Base-by-base conservation (phyloP, 2,113 vertebrate genomes). In the Oncorhynchus gorbuscha region DNA sequence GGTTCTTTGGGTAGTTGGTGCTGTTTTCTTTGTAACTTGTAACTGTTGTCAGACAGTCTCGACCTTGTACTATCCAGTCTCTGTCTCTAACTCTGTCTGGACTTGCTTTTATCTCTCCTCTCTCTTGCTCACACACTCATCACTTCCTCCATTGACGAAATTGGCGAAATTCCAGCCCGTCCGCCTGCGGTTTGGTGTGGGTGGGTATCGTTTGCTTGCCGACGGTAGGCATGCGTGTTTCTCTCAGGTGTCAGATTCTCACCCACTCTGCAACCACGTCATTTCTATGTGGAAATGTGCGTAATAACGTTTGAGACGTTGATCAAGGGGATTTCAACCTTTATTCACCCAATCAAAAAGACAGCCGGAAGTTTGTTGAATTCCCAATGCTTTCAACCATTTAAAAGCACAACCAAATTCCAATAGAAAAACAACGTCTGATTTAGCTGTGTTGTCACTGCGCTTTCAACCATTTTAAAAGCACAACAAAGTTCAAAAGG, bases 161-260 rank as follows among this genome's bases (percentile, higher is more conserved):
- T 86, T 82, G 75, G 80, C 86, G 79, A 79, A 89, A 91, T 92
- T 91, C 87, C 90, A 88, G 86, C 32, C 79, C 71, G 66, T 73
- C 8, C 3, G 69, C 83, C 85, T 51, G 66, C 71, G 73, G 84
- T 88, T 75, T 81, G 81, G 82, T 78, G 79, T 61, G 77, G 32
- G 62, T 72, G 45, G 78, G 74, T 11, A 45, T 82, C 14, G 64
- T 80, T 86, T 83, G 85, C 84, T 78, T 91, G 85, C 84, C n/a
- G 18, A 84, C 83, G 78, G 76, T 9, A 80, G 72, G 78, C 71
- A 64, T 83, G 85, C 20, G 59, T 85, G 84, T 87, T 84, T 87
- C 78, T 65, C 79, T 79, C 76, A 55, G 16, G 83, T 79, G 79
- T 86, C 77, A 59, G 81, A 70, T 89, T 84, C 77, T 81, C 79